Evolutionary conservation across 2,113 vertebrate genomes (phyloP).

Genomic region (Vimba vimba): DNA sequence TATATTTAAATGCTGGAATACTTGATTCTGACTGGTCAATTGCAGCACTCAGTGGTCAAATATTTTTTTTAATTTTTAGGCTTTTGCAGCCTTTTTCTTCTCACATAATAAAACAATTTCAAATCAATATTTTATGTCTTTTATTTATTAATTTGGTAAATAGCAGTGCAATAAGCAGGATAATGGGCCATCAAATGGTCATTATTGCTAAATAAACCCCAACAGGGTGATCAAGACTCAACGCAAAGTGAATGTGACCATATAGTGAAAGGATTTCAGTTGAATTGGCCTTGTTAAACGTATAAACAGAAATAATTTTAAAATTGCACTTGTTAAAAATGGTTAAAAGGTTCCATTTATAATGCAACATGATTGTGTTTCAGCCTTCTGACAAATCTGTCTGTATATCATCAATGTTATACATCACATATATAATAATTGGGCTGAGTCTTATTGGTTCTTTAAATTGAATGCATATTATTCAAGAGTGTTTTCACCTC

Average conservation of each 20-base stretch:
- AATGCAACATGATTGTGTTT: neutral
- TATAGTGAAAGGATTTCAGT: neutral
- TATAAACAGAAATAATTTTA: neutral
- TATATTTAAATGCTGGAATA: neutral
- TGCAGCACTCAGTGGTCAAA: neutral
- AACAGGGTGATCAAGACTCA: neutral
- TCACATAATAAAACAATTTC: neutral
- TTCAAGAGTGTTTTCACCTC: constrained; percentile 24
- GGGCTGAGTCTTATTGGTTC: neutral
- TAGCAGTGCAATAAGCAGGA: neutral
- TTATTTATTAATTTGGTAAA: neutral
- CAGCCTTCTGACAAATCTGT: neutral
- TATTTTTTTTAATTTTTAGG: no score
- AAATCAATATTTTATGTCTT: neutral
- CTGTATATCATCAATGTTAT: neutral
- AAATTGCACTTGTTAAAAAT: neutral
- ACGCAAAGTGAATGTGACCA: neutral
- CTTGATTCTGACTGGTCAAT: neutral
- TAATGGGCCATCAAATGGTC: neutral
- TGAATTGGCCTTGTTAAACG: neutral
- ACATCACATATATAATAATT: neutral
- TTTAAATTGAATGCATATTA: constrained; percentile 12
- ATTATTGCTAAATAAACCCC: neutral
- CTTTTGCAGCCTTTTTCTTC: neutral
- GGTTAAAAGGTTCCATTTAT: neutral